Evolutionary conservation across 2,888 invertebrate genomes (phyloP).

Genomic region (Amiota minor): DNA sequence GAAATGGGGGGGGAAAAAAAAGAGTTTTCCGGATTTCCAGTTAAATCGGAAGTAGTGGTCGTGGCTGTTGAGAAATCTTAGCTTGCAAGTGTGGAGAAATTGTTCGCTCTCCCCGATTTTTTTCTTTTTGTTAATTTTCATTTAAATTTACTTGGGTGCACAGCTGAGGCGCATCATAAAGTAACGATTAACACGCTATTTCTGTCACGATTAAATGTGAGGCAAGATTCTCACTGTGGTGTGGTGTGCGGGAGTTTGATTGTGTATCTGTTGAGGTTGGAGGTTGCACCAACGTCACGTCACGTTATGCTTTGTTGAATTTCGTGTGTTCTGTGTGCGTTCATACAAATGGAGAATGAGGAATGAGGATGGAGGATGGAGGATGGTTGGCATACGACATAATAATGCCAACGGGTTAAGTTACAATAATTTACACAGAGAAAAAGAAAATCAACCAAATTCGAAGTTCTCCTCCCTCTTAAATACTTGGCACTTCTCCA

Average conservation of each 20-base stretch:
- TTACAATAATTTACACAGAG: constrained; percentile 22
- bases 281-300: not conserved
- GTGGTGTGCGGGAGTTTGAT: too few species aligned
- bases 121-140: not conserved
- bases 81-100: too few species aligned
- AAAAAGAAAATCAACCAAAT: not conserved
- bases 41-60: constrained; percentile 26
- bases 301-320: constrained; percentile 9
- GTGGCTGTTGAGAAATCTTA: not conserved
- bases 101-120: not conserved
- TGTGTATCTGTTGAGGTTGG: not conserved
- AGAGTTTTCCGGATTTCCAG: constrained; percentile 24
- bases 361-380: not conserved
- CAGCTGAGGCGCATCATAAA: constrained; percentile 20
- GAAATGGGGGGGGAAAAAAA: too few species aligned
- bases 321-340: too few species aligned
- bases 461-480: not conserved
- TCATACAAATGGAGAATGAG: not conserved
- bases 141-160: not conserved
- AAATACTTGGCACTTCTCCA: not conserved
- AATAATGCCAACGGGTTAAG: constrained; percentile 28
- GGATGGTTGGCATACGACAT: not conserved
- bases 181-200: constrained; percentile 27
- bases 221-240: too few species aligned
- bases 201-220: constrained; percentile 14